phyloP scores from a whole-genome alignment of 2,797 vertebrate genomes.

The Heteromormyrus szaboi region DNA sequence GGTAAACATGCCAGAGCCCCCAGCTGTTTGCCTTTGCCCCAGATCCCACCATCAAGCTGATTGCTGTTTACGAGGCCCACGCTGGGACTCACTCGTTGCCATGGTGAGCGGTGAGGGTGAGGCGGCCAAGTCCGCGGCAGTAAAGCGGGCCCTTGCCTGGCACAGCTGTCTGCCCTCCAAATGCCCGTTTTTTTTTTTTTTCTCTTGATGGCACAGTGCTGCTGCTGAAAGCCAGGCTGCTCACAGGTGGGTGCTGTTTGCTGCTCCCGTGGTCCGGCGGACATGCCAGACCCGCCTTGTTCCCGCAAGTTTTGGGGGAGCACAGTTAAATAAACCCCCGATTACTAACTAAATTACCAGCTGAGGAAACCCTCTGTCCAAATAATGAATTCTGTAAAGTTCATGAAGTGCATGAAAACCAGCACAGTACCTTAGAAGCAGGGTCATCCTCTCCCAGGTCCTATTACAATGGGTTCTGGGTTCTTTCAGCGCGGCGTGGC shows the following conservation, averaged over 20 bases:
- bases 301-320: background rate
- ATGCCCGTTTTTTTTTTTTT: background rate
- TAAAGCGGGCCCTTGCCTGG: background rate
- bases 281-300: background rate
- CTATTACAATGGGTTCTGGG: too few relatives aligned
- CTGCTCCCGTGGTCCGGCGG: background rate
- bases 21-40: conserved; percentile 1
- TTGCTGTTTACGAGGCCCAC: background rate
- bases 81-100: conserved; percentile 5
- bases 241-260: background rate
- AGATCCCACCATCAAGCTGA: background rate
- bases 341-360: background rate
- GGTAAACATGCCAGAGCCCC: background rate
- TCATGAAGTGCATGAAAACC: background rate
- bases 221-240: background rate
- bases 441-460: background rate
- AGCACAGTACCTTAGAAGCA: background rate
- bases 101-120: background rate
- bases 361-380: background rate
- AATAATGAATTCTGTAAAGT: background rate
- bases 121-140: background rate
- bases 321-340: background rate
- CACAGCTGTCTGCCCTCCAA: background rate
- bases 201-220: background rate
- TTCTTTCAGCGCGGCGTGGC: background rate